phyloP scores from a whole-genome alignment of 92 coral and sea anemone species.

The Actinernus sp. region DNA sequence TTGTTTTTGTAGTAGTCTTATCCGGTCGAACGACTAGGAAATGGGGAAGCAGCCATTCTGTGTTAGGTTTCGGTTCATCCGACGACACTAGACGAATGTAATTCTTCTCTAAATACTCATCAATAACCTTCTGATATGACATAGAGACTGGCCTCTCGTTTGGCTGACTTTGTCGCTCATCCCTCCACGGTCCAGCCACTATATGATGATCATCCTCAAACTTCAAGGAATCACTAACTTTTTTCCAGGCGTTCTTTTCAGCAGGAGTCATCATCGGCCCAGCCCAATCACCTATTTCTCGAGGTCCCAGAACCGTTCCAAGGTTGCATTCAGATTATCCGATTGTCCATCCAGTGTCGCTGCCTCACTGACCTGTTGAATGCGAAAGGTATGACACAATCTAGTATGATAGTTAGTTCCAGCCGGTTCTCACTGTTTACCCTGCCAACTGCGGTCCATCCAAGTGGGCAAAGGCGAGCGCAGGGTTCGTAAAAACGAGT shows the following conservation, averaged over 20 bases:
- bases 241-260: constrained; percentile 33
- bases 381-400: constrained; percentile 48
- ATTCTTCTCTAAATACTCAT: constrained; percentile 55
- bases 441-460: constrained; percentile 66
- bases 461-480: constrained; percentile 52
- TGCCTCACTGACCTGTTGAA: constrained; percentile 6
- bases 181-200: constrained; percentile 59
- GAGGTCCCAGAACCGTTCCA: constrained; percentile 63
- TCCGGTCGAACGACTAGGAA: constrained; percentile 15
- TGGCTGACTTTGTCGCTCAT: constrained; percentile 45
- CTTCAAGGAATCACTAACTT: constrained; percentile 33
- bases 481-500: too few species aligned
- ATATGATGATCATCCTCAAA: constrained; percentile 27
- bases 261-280: constrained; percentile 44
- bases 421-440: too few species aligned
- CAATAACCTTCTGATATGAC: constrained; percentile 53
- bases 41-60: constrained; percentile 48
- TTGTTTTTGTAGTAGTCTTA: constrained; percentile 1
- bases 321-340: background rate
- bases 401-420: too few species aligned
- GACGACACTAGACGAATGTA: constrained; percentile 35
- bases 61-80: constrained; percentile 38
- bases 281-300: constrained; percentile 42
- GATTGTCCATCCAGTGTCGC: background rate
- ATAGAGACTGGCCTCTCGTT: constrained; percentile 37